Evolutionary conservation across 2,888 invertebrate genomes (phyloP), one percentile per base, ranked within the genome.

Genomic region (Eretmocerus hayati): DNA sequence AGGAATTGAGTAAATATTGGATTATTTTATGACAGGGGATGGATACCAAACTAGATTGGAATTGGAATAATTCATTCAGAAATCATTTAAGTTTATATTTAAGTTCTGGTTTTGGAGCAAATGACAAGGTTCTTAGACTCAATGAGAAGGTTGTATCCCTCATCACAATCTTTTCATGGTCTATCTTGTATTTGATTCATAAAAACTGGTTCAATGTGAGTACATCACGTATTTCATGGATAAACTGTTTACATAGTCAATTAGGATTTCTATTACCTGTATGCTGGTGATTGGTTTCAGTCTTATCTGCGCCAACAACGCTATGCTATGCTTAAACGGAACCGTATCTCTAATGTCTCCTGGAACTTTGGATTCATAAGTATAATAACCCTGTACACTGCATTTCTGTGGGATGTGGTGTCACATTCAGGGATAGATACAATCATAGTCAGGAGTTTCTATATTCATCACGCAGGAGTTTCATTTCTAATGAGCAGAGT

Each of bases 161-260:
- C 9, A 46, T 42, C 6, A 53, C 53, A 42, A 21, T 50, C 22
- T 23, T 55, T n/a, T n/a, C 38, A 2, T 55, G 48, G 53, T 45
- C 36, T 4, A 36, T 52, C 19, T 31, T 55, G 13, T 46, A 49
- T 46, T 32, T 13, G n/a, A 18, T 42, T n/a, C 50, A 44, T 41
- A 48, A 52, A 43, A 55, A 55, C 51, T 54, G 51, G 49, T 49
- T 54, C 16, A 50, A 55, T 49, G 57, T 55, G 37, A 48, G 55
- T 37, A 19, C 16, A 39, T 21, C 19, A 22, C 5, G n/a, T n/a
- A n/a, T n/a, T n/a, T n/a, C n/a, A n/a, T n/a, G n/a, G n/a, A n/a
- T n/a, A n/a, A n/a, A n/a, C n/a, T n/a, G n/a, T n/a, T n/a, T n/a
- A n/a, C n/a, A n/a, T n/a, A n/a, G n/a, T n/a, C n/a, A n/a, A n/a